Base-by-base conservation (phyloP, 2,888 invertebrate genomes). In the Nymphalis urticae region DNA sequence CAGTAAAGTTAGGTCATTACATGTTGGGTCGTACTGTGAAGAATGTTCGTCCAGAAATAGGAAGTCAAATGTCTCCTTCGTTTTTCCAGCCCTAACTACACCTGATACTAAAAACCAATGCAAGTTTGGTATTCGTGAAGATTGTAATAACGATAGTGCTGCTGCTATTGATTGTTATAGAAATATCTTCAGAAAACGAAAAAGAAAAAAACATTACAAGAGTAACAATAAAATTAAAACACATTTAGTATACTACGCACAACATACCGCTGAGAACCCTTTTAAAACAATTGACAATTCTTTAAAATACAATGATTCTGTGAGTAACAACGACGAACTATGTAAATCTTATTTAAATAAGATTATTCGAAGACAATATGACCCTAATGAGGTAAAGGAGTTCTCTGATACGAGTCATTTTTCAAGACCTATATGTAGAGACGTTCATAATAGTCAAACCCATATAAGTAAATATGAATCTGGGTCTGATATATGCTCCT, bases 341-440 rank as follows among this genome's bases (percentile, higher is more conserved):
- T 72, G 72, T 62, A 62, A 60, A 1, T 67, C 78, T 0, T 86
- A 84, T 73, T 75, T 88, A 65, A 70, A 77, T 3, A 78, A 83
- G 36, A 75, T 87, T 69, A 73, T 86, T 17, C 78, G 81, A 60
- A 87, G 81, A 68, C 89, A 89, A 70, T 88, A 88, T 74, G 77
- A 77, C 54, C 79, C 82, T 10, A 76, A 73, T 65, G 71, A 75
- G 48, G 54, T 76, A 51, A 76, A 81, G 17, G 77, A 82, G 62
- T 75, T 77, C n/a, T 83, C 85, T 0, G 77, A 81, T 47, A 77
- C 78, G 3, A 88, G 88, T 69, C 73, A 84, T 24, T 83, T 86
- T 72, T 86, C 89, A 8, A 79, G 84, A 17, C 91, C 91, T 3
- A 69, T 87, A 19, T 90, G 90, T 66, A 81, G 84, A 70, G 89